Percentiles rank a stretch among this genome's conserved stretches.
phyloP scores from a whole-genome alignment of 2,797 vertebrate genomes.

The Jordanella pulchra region DNA sequence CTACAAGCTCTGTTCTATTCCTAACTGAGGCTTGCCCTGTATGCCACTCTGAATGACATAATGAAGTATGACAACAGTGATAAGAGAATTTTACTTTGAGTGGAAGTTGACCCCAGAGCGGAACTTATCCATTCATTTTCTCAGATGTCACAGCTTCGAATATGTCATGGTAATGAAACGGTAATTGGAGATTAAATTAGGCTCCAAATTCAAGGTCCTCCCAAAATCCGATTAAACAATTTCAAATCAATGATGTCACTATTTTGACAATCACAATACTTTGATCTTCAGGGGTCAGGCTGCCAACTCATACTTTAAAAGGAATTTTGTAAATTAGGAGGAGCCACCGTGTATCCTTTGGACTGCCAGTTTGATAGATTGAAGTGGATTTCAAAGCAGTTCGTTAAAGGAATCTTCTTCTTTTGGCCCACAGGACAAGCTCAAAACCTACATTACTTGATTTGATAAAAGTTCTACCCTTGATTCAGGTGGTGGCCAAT shows the following conservation, averaged over 20 bases:
- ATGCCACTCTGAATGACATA: conserved; percentile 42
- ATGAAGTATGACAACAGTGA: conserved; percentile 43
- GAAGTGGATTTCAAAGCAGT: conserved; percentile 68
- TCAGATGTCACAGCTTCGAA: conserved; percentile 59
- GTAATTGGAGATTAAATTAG: conserved; percentile 63
- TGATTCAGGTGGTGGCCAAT: conserved; percentile 29
- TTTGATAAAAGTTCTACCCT: conserved; percentile 51
- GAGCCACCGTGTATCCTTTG: conserved; percentile 40
- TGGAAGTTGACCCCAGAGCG: conserved; percentile 48
- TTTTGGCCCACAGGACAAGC: conserved; percentile 41
- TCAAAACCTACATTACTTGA: conserved; percentile 48
- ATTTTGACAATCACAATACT: conserved; percentile 60
- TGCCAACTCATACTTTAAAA: conserved; percentile 59
- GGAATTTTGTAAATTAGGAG: conserved; percentile 40
- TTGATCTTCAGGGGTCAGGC: conserved; percentile 55
- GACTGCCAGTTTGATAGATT: conserved; percentile 49
- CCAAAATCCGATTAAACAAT: conserved; percentile 63
- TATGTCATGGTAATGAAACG: conserved; percentile 65
- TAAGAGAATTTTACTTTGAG: conserved; percentile 65
- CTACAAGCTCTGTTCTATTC: conserved; percentile 37
- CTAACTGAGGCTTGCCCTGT: conserved; percentile 67
- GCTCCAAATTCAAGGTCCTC: conserved; percentile 41
- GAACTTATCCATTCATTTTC: conserved; percentile 62
- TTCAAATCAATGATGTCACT: conserved; percentile 65
- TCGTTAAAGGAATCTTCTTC: conserved; percentile 47